Conservation (phyloP, 1,140 invertebrate species). For the Subanguina moxae region DNA sequence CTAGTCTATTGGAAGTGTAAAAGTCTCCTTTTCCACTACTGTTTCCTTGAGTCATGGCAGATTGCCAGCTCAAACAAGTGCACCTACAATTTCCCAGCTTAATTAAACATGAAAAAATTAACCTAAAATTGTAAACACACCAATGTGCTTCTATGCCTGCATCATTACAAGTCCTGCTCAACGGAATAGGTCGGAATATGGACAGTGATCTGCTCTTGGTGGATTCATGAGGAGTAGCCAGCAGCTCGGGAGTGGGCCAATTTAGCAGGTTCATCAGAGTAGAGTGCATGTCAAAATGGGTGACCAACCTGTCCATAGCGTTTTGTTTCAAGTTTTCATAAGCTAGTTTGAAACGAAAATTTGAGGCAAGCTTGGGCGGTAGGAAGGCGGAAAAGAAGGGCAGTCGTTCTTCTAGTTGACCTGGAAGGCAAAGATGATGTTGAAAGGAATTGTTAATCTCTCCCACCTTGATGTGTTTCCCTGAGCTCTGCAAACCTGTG, state of each 20-base stretch:
- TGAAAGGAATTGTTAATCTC: too few species aligned
- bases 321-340: slow-evolving; percentile 69
- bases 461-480: slow-evolving; percentile 74
- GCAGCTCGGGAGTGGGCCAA: slow-evolving; percentile 9
- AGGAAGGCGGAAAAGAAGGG: slow-evolving; percentile 77
- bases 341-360: slow-evolving; percentile 15
- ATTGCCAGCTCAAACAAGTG: slow-evolving; percentile 76
- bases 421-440: slow-evolving; percentile 10
- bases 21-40: slow-evolving; percentile 49
- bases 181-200: slow-evolving; percentile 60
- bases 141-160: slow-evolving; percentile 86
- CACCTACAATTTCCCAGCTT: too few species aligned
- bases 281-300: slow-evolving; percentile 73
- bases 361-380: slow-evolving; percentile 68
- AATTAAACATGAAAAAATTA: too few species aligned
- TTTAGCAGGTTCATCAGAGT: slow-evolving; percentile 55
- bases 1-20: slow-evolving; percentile 60
- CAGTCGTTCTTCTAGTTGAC: slow-evolving; percentile 73
- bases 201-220: slow-evolving; percentile 58
- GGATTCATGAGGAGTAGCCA: slow-evolving; percentile 3
- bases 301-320: slow-evolving; percentile 67
- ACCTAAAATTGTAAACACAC: slow-evolving; percentile 65
- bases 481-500: slow-evolving; percentile 70
- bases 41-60: slow-evolving; percentile 56
- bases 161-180: slow-evolving; percentile 58